Base-by-base conservation (phyloP, 2,113 vertebrate genomes). In the Aix galericulata region DNA sequence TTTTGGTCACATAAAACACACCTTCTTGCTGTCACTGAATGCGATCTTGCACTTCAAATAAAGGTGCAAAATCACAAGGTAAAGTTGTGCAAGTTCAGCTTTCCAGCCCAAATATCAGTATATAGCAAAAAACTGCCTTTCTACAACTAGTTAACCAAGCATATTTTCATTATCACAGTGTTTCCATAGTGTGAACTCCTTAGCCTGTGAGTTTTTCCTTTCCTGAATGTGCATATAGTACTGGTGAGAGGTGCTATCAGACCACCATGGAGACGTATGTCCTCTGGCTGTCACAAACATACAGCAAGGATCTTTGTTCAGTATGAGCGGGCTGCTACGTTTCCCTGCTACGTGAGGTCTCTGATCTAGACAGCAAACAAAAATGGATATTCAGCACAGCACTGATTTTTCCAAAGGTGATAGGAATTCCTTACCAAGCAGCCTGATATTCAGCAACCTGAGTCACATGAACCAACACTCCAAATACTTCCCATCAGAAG, bases 241-340 rank as follows among this genome's bases (percentile, higher is more conserved):
- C 13, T 13, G 29, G 32, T 14, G 27, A 86, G 36, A 68, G 34
- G 6, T 22, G 16, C n/a, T 32, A 21, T 31, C 29, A 9, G 20
- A 15, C 6, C 34, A 13, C 27, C 16, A 25, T 12, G 36, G 63
- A 55, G 38, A 44, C 1, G 4, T 52, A 48, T 13, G 36, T 31
- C 36, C 50, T 50, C 40, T 66, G 31, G 40, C 17, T 58, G 13
- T 1, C 53, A 34, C 34, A 88, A 46, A 29, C 10, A 11, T 23
- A 34, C 34, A 42, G 13, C 5, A 26, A 36, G 62, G 13, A 22
- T 7, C 42, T 42, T 21, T 6, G 16, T 25, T 31, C 0, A 0
- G 11, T 14, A 11, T 1, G 46, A 52, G 66, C 16, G 26, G 27
- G 52, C 59, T 50, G 31, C 53, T 77, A 23, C 1, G 2, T 23